Percentiles rank a stretch among this genome's conserved stretches.
phyloP scores from a whole-genome alignment of 2,797 vertebrate species.

The Setipinna tenuifilis region DNA sequence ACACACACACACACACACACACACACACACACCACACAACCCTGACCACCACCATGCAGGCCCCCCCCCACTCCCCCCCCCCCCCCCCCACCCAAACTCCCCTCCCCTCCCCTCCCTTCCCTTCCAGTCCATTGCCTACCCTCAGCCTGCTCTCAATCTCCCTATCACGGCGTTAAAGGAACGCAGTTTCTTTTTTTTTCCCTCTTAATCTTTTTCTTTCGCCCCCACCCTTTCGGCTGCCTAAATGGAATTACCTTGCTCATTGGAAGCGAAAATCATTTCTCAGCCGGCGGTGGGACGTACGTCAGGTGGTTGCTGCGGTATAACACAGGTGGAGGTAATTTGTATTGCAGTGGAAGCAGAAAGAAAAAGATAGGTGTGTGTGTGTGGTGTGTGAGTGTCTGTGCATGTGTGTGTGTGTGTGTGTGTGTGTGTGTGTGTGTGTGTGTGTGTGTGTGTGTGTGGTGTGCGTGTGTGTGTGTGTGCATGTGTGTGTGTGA shows the following conservation, averaged over 20 bases:
- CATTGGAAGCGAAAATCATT: slow-evolving; percentile 26
- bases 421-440: too few species aligned
- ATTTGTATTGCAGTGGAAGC: slow-evolving; percentile 41
- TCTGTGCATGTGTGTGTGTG: too few species aligned
- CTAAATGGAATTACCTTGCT: slow-evolving; percentile 23
- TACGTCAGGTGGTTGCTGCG: slow-evolving; percentile 25
- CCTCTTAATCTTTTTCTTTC: background rate
- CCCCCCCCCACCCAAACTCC: background rate
- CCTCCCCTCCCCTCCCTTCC: background rate
- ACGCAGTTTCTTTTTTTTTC: background rate
- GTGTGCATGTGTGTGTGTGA: too few species aligned
- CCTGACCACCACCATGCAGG: too few species aligned
- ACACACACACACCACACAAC: too few species aligned
- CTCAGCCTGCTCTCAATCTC: background rate
- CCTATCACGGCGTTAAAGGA: background rate
- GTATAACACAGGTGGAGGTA: slow-evolving; percentile 29
- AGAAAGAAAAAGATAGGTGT: background rate
- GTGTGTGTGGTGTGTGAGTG: too few species aligned
- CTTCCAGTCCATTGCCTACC: background rate
- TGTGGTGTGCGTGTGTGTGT: too few species aligned
- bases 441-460: too few species aligned
- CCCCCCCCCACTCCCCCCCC: background rate
- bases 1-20: too few species aligned
- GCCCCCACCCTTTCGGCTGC: background rate
- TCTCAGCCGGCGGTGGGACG: slow-evolving; percentile 24